Conservation (phyloP, 2,888 invertebrate species). For the Drosophila emarginata region DNA sequence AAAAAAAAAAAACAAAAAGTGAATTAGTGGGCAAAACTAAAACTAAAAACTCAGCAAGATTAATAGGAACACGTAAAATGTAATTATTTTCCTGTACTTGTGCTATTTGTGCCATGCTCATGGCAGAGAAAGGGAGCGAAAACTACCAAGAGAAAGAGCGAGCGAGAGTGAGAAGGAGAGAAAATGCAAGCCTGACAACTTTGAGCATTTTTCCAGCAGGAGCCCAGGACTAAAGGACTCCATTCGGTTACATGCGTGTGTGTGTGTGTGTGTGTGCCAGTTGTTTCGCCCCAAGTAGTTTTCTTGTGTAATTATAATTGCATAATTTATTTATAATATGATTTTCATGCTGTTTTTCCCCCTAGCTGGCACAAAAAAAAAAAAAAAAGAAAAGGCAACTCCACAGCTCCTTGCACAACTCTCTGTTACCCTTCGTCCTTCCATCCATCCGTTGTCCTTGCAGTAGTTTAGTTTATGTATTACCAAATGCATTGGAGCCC, state of each 20-base stretch:
- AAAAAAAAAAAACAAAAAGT: constrained; percentile 51
- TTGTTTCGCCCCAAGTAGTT: constrained; percentile 77
- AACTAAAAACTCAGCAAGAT: constrained; percentile 77
- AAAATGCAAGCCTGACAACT: constrained; percentile 65
- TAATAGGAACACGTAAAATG: constrained; percentile 78
- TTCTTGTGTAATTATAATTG: constrained; percentile 78
- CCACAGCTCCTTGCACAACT: background rate
- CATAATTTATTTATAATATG: constrained; percentile 78
- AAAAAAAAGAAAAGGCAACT: background rate
- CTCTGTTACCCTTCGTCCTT: background rate
- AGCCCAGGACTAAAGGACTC: constrained; percentile 29
- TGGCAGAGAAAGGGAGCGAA: background rate
- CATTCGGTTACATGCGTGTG: constrained; percentile 23
- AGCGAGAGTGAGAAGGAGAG: constrained; percentile 1
- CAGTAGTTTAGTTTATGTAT: constrained; percentile 57
- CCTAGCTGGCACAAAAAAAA: constrained; percentile 18
- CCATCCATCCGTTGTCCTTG: constrained; percentile 22
- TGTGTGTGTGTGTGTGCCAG: constrained; percentile 24
- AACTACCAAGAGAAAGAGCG: constrained; percentile 12
- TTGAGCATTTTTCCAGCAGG: constrained; percentile 63
- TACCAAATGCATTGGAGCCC: constrained; percentile 59
- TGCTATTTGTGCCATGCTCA: constrained; percentile 61
- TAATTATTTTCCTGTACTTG: constrained; percentile 76
- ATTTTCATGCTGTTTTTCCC: constrained; percentile 75
- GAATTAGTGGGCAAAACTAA: constrained; percentile 71